Evolutionary conservation across 2,797 vertebrate species (phyloP).

Genomic region (Petrocephalus schoutedeni): DNA sequence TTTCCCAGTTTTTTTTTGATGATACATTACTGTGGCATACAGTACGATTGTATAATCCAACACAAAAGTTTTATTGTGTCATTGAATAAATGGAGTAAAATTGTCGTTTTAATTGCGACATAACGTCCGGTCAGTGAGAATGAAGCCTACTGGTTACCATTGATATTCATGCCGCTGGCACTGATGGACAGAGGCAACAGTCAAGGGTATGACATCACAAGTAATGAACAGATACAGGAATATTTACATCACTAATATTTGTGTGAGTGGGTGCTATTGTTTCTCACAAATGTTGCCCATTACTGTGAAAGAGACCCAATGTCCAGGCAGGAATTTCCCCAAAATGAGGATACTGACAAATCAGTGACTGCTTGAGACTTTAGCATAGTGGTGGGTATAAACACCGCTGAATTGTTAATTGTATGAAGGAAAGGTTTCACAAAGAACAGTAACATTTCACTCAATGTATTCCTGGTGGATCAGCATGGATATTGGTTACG

Average conservation of each 20-base stretch:
- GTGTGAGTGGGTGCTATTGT: background rate
- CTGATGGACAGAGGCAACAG: background rate
- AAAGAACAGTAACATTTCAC: background rate
- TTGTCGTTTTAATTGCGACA: background rate
- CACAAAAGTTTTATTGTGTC: background rate
- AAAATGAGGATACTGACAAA: background rate
- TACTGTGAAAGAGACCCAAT: background rate
- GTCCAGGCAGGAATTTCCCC: background rate
- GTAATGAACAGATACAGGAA: background rate
- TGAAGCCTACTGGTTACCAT: background rate
- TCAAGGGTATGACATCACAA: background rate
- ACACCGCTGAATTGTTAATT: background rate
- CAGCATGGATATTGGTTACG: background rate
- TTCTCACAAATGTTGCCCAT: background rate
- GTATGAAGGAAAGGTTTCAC: background rate
- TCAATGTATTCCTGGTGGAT: background rate
- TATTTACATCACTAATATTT: background rate
- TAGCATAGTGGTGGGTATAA: constrained; percentile 10
- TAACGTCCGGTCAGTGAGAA: background rate
- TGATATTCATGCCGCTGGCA: background rate
- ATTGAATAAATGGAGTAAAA: background rate
- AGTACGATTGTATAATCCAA: background rate
- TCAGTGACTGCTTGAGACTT: background rate
- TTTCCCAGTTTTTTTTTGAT: background rate
- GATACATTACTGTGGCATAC: background rate